A percentile compares a stretch with the other conserved stretches of the same genome.
Evolutionary conservation across 2,113 vertebrate genomes (phyloP).

Genomic region (Girardinichthys multiradiatus): DNA sequence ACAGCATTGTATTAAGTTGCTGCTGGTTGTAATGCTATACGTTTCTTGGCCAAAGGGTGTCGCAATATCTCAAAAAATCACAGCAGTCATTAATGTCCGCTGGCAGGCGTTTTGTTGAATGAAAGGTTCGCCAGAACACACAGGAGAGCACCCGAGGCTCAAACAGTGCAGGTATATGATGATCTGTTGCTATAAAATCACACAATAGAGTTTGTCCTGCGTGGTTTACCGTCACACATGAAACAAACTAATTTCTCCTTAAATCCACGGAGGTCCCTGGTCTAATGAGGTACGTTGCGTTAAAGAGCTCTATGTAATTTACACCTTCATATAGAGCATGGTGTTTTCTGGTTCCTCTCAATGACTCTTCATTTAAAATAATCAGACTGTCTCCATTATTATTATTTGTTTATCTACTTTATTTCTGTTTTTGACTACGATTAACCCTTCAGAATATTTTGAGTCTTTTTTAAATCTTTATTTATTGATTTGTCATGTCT

Average conservation of each 20-base stretch:
- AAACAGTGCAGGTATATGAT: neutral
- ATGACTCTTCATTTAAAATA: neutral
- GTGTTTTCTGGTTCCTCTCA: neutral
- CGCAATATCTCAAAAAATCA: conserved; percentile 26
- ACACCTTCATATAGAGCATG: rapidly evolving
- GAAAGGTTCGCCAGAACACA: neutral
- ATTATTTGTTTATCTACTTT: neutral
- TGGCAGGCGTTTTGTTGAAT: neutral
- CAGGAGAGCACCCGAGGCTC: neutral
- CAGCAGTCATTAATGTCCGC: neutral
- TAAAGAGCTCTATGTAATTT: conserved; percentile 7
- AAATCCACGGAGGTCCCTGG: neutral
- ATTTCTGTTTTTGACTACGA: neutral
- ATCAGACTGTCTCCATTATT: neutral
- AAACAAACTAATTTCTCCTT: conserved; percentile 46
- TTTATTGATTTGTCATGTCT: neutral
- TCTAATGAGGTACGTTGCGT: conserved; percentile 13
- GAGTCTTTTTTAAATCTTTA: neutral
- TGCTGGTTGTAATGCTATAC: neutral
- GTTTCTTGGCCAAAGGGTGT: conserved; percentile 7
- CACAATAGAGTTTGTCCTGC: neutral
- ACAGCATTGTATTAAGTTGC: neutral
- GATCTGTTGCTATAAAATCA: neutral
- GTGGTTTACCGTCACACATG: neutral
- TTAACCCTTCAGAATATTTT: neutral